These are phyloP conservation scores for Pocota personata DNA, from an alignment of 2,888 invertebrate genomes.

Conservation along the genomic window DNA sequence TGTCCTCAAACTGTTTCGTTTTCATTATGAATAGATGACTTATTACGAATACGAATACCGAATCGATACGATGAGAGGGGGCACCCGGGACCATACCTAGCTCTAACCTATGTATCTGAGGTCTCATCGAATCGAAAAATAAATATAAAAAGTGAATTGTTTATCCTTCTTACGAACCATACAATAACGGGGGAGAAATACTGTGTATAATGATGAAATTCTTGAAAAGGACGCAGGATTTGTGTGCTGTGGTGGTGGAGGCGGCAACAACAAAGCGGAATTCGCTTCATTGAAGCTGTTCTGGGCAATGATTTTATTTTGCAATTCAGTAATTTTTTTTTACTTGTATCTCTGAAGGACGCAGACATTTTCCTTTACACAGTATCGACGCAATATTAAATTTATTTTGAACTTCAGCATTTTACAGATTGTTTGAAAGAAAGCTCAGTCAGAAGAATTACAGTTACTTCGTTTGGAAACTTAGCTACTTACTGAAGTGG, in stretches of 20 bases:
- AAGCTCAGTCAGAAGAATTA: not conserved
- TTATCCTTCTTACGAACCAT: slow-evolving; percentile 55
- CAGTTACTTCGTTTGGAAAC: not conserved
- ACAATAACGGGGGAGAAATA: not conserved
- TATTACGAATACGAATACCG: slow-evolving; percentile 68
- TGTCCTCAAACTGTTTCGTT: slow-evolving; percentile 59
- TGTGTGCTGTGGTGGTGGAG: slow-evolving; percentile 13
- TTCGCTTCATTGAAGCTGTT: slow-evolving; percentile 48
- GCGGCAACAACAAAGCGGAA: slow-evolving; percentile 46
- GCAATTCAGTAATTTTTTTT: slow-evolving; percentile 26
- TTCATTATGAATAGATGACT: slow-evolving; percentile 72
- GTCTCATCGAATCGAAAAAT: slow-evolving; percentile 41
- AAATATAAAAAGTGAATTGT: slow-evolving; percentile 51
- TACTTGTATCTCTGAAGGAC: slow-evolving; percentile 3
- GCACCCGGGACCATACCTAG: not conserved
- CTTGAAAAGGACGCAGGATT: slow-evolving; percentile 47
- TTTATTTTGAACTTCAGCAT: slow-evolving; percentile 30
- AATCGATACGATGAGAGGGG: slow-evolving; percentile 42
- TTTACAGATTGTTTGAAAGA: slow-evolving; percentile 4
- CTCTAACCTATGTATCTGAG: slow-evolving; percentile 12
- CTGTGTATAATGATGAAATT: slow-evolving; percentile 33
- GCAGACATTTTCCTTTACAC: not conserved
- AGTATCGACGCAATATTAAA: slow-evolving; percentile 15
- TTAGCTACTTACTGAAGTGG: slow-evolving; percentile 2
- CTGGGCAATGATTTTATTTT: slow-evolving; percentile 63